Evolutionary conservation across 1,140 invertebrate genomes (phyloP).

Genomic region (Kradibia gibbosae): DNA sequence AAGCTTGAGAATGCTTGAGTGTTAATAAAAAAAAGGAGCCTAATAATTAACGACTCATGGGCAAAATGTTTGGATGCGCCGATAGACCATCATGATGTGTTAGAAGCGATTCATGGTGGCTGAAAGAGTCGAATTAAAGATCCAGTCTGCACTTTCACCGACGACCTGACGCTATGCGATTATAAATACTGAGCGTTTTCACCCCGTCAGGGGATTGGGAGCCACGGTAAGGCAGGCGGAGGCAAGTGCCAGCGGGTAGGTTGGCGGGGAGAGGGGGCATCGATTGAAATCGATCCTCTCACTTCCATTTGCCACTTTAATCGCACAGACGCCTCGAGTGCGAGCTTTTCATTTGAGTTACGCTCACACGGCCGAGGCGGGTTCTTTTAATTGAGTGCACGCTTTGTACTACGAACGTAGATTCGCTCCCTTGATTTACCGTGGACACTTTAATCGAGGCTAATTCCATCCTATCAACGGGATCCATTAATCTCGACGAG

Average conservation of each 20-base stretch:
- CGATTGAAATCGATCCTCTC: conserved; percentile 4
- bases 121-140: not conserved
- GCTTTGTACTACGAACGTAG: not conserved
- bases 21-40: not conserved
- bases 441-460: not conserved
- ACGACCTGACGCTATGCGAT: not conserved
- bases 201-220: too few relatives aligned
- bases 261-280: not conserved
- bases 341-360: not conserved
- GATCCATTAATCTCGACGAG: not conserved
- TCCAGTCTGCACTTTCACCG: not conserved
- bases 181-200: not conserved
- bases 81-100: too few relatives aligned
- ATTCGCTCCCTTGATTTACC: not conserved
- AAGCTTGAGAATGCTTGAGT: not conserved
- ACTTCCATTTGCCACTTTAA: not conserved
- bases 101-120: not conserved
- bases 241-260: too few relatives aligned
- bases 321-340: not conserved
- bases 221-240: too few relatives aligned
- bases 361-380: not conserved
- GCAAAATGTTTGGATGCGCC: not conserved
- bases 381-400: not conserved
- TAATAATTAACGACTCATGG: not conserved
- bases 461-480: not conserved